Percentiles rank a stretch among this genome's conserved stretches.
Conservation (phyloP, 2,888 invertebrate genomes). For the Litoditis marina region DNA sequence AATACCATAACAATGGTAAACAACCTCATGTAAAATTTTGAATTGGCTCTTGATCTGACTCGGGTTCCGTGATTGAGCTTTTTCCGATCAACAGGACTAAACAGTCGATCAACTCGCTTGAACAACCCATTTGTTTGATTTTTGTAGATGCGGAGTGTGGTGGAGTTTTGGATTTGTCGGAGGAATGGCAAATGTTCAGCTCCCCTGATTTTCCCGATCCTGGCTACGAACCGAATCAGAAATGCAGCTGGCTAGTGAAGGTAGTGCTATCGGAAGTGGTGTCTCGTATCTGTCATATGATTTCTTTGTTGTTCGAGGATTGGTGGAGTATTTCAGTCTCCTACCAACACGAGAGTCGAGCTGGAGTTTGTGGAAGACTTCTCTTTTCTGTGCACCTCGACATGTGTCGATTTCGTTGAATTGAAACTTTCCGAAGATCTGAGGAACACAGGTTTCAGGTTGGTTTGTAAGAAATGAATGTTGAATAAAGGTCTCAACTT, state of each 20-base stretch:
- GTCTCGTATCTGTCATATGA: background rate
- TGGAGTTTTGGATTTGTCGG: slow-evolving; percentile 32
- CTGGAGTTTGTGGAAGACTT: slow-evolving; percentile 59
- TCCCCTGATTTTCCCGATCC: slow-evolving; percentile 48
- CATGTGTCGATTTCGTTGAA: slow-evolving; percentile 60
- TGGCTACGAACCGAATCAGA: slow-evolving; percentile 47
- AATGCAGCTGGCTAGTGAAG: slow-evolving; percentile 55
- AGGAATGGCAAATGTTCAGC: slow-evolving; percentile 30
- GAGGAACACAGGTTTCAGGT: slow-evolving; percentile 56
- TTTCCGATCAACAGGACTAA: background rate
- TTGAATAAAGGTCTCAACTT: background rate
- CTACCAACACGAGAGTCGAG: slow-evolving; percentile 40
- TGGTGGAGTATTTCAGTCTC: slow-evolving; percentile 17
- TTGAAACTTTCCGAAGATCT: slow-evolving; percentile 55
- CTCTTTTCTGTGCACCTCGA: slow-evolving; percentile 58
- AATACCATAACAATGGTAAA: no score
- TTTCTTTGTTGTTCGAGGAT: no score
- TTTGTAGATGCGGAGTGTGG: slow-evolving; percentile 57
- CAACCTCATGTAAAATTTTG: no score
- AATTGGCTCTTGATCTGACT: background rate
- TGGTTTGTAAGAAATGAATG: background rate
- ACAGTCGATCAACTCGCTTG: background rate
- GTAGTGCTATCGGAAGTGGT: slow-evolving; percentile 12
- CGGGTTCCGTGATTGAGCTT: background rate
- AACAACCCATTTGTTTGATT: no score